Base-by-base conservation (phyloP, 2,888 invertebrate species). In the Marasmarcha lunaedactyla region DNA sequence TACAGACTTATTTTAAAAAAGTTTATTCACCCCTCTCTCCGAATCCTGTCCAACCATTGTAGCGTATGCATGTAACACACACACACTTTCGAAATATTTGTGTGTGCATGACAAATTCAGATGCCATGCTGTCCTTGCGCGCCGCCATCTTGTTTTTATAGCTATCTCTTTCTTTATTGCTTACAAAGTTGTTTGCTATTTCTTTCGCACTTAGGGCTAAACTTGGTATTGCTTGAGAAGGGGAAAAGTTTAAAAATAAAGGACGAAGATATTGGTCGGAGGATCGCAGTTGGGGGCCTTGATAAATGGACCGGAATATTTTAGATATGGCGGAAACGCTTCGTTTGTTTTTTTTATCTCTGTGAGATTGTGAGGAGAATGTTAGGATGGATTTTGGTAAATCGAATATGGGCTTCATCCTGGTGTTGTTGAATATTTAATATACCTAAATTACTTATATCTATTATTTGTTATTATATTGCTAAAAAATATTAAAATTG, bases 91-190 rank as follows among this genome's bases (percentile, higher is more conserved):
- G 49, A 41, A 57, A 40, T 48, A 36, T 61, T 50, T 57, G 53
- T 46, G 74, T 71, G 71, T 74, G 72, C 55, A 49, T 50, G 52
- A 65, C 65, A 69, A 68, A 66, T 69, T 70, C 58, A 55, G 49
- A 57, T 56, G 61, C 66, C 59, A 55, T 59, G 59, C 61, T 58
- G 58, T 56, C 57, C 58, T 55, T 61, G 55, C 61, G 2, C 3
- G 63, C 58, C 74, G 78, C 79, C 78, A 78, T 78, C 60, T 77
- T 78, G 69, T 63, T 72, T 70, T 58, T 52, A 58, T 49, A 49
- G 48, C 57, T 54, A 49, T 77, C 76, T 63, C 66, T 56, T 47
- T 77, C 61, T 37, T 49, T 33, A 35, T 35, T 49, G 46, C 4
- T 5, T 20, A 20, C 20, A 20, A 20, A 20, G 20, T 20, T 3